Evolutionary conservation across 2,797 vertebrate genomes (phyloP), one percentile per base, ranked within the genome.

Genomic region (Phrynocephalus vlangalii): DNA sequence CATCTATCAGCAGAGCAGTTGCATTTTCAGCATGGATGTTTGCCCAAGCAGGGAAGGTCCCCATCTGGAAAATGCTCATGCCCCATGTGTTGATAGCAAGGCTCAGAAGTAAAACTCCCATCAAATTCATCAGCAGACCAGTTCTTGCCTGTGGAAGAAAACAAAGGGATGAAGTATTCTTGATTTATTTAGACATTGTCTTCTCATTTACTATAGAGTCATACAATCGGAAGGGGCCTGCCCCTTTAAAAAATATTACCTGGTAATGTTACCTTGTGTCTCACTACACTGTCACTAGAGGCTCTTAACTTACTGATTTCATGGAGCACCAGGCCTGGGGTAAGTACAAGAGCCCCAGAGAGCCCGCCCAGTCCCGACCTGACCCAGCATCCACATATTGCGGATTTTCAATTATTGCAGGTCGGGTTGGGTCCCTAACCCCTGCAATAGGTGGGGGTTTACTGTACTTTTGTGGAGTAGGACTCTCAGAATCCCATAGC

Each of bases 81-180:
- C 98, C 99, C 99, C 99, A 99, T 0, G 99, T 99, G 93, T 99
- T 99, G 95, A 99, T 98, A 90, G 98, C 98, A 94, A 99, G 91
- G 93, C 97, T 96, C 91, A 99, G 97, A 13, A 98, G 97, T 73
- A 99, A 91, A 91, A 99, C 93, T 0, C 99, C 99, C 96, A 99
- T 96, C 91, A 99, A 94, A 93, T 99, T 99, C 99, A 99, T 99
- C 94, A 99, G 95, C 44, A 99, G 71, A 80, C 99, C 99, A 0
- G 98, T 98, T 95, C 97, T 99, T 78, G 98, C 98, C 99, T 99
- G 96, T 86, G 88, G 95, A 91, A 95, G 86, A 92, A 94, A 76
- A 91, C 87, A 94, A 86, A 91, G 70, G 83, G 70, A 91, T 77
- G 33, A 70, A 82, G 44, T 56, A 63, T 6, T 56, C 30, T 60